A percentile compares a stretch with the other conserved stretches of the same genome.
These are phyloP conservation scores for Onthophagus taurus DNA, from an alignment of 1,140 invertebrate genomes.

Conservation along the genomic window DNA sequence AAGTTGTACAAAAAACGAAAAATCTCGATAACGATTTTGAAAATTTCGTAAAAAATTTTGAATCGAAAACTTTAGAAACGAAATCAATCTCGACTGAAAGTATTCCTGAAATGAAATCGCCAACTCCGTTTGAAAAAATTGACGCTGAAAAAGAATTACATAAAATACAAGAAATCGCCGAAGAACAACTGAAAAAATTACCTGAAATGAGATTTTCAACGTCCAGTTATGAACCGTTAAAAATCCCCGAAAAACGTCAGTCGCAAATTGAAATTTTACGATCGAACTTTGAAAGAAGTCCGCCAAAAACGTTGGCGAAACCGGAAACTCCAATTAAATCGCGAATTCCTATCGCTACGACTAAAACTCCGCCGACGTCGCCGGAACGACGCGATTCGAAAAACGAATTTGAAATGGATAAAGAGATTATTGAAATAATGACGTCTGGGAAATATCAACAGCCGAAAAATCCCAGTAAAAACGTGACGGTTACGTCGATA, in stretches of 20 bases:
- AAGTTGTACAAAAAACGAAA: slow-evolving; percentile 18
- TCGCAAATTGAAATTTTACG: slow-evolving; percentile 40
- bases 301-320: slow-evolving; percentile 19
- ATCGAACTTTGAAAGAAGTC: slow-evolving; percentile 39
- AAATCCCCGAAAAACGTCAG: slow-evolving; percentile 36
- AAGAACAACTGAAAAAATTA: slow-evolving; percentile 34
- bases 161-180: slow-evolving; percentile 34
- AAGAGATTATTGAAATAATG: slow-evolving; percentile 34
- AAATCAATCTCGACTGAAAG: background rate
- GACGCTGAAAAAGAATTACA: slow-evolving; percentile 30
- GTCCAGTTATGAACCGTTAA: slow-evolving; percentile 45
- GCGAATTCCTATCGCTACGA: slow-evolving; percentile 22
- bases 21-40: slow-evolving; percentile 31
- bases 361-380: slow-evolving; percentile 33
- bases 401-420: slow-evolving; percentile 30
- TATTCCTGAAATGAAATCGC: slow-evolving; percentile 17
- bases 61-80: slow-evolving; percentile 21
- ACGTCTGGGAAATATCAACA: slow-evolving; percentile 27
- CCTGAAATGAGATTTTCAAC: slow-evolving; percentile 49
- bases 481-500: slow-evolving; percentile 36
- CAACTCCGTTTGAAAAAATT: no score
- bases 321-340: slow-evolving; percentile 22
- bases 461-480: slow-evolving; percentile 21
- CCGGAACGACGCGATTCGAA: slow-evolving; percentile 32
- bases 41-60: slow-evolving; percentile 32